A percentile compares a stretch with the other conserved stretches of the same genome.
These are phyloP conservation scores for Holacanthella duospinosa DNA, from an alignment of 2,888 invertebrate genomes.

Conservation along the genomic window DNA sequence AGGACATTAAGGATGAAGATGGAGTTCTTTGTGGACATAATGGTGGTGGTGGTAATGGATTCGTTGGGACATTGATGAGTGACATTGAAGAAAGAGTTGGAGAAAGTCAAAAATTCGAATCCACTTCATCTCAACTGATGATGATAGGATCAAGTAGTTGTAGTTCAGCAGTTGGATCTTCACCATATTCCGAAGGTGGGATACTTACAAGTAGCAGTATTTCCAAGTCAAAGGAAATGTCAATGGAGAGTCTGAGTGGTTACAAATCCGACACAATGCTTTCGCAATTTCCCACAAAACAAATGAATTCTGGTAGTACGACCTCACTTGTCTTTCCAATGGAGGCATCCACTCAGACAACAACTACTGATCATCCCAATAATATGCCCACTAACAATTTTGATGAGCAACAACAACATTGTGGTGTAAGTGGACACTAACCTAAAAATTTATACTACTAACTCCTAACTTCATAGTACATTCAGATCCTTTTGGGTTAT, in stretches of 20 bases:
- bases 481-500: too few relatives aligned
- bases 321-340: constrained; percentile 1
- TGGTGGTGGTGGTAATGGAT: neutral
- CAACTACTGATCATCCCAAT: constrained; percentile 2
- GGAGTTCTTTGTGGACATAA: neutral
- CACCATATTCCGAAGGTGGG: neutral
- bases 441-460: constrained; percentile 13
- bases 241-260: neutral
- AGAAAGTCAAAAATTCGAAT: neutral
- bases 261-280: neutral
- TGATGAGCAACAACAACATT: constrained; percentile 31
- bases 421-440: constrained; percentile 32
- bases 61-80: neutral
- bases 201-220: neutral
- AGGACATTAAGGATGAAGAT: constrained; percentile 1
- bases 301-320: neutral
- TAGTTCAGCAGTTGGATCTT: neutral
- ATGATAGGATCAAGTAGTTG: neutral
- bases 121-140: neutral
- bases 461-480: too few relatives aligned
- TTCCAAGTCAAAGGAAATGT: neutral
- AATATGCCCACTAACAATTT: constrained; percentile 17
- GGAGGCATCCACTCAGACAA: constrained; percentile 3
- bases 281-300: neutral
- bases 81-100: neutral